Conservation (phyloP, 2,797 vertebrate genomes). For the Bradypodion ventrale region DNA sequence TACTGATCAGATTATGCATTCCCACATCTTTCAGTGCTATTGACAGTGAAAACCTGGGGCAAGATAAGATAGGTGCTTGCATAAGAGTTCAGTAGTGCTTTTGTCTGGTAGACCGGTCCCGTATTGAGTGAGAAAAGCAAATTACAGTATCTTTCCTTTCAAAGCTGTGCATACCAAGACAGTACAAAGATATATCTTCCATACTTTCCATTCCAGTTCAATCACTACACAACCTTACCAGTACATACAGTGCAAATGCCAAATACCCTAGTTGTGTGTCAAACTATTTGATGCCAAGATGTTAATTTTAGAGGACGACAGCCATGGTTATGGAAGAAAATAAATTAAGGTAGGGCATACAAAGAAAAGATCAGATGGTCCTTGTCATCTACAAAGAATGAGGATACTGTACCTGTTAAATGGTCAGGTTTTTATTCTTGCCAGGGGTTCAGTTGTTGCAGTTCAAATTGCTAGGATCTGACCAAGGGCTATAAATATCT, state of each 20-base stretch:
- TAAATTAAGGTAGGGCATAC: neutral
- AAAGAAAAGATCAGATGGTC: neutral
- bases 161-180: too few relatives aligned
- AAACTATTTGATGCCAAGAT: neutral
- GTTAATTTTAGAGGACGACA: neutral
- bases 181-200: neutral
- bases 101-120: neutral
- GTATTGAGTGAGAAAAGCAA: neutral
- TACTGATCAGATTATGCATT: neutral
- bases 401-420: neutral
- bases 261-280: neutral
- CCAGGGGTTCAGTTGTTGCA: neutral
- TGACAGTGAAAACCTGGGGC: neutral
- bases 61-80: neutral
- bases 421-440: too few relatives aligned
- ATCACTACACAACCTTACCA: neutral
- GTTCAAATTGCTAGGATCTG: neutral
- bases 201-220: too few relatives aligned
- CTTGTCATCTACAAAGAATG: neutral
- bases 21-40: neutral
- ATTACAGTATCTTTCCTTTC: neutral
- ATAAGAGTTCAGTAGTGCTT: neutral
- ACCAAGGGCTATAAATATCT: too few relatives aligned
- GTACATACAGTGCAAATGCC: neutral
- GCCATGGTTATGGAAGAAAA: too few relatives aligned